These are phyloP conservation scores for Silvanus unidentatus DNA, from an alignment of 2,888 invertebrate species.

Conservation along the genomic window DNA sequence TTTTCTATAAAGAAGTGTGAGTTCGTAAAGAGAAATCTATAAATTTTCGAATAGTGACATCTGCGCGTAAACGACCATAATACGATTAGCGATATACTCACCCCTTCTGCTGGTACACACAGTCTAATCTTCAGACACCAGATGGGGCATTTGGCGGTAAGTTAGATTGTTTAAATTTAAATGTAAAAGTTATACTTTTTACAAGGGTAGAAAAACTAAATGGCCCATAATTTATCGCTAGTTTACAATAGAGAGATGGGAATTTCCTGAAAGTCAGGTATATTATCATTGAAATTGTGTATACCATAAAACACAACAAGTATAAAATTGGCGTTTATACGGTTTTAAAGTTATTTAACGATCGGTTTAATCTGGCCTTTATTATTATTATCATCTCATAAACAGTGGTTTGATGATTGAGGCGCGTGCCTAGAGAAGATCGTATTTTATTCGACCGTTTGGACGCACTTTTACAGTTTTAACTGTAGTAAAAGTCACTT, in stretches of 20 bases:
- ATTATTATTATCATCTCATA: constrained; percentile 45
- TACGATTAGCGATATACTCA: constrained; percentile 13
- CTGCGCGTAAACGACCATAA: constrained; percentile 6
- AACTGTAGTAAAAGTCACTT: constrained; percentile 47
- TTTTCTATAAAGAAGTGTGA: not conserved
- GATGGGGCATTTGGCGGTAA: constrained; percentile 29
- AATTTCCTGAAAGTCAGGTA: constrained; percentile 24
- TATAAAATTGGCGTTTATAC: constrained; percentile 46
- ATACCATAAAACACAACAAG: constrained; percentile 43
- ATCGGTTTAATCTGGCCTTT: constrained; percentile 45
- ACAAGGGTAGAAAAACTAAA: too few species aligned
- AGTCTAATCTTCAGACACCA: constrained; percentile 27
- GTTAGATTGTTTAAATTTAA: too few species aligned
- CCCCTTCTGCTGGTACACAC: constrained; percentile 30
- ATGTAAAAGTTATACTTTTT: too few species aligned
- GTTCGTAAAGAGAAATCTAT: constrained; percentile 2
- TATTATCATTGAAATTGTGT: constrained; percentile 39
- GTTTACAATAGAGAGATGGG: too few species aligned
- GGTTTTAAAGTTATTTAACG: constrained; percentile 45
- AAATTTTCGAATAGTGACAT: constrained; percentile 12
- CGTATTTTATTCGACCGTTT: constrained; percentile 43
- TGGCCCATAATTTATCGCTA: too few species aligned
- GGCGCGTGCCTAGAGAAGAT: constrained; percentile 44
- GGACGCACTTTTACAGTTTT: constrained; percentile 48
- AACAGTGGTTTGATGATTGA: constrained; percentile 40